Conservation (phyloP, 53 echinoderm and acorn worm species). For the Hippasteria phrygiana region DNA sequence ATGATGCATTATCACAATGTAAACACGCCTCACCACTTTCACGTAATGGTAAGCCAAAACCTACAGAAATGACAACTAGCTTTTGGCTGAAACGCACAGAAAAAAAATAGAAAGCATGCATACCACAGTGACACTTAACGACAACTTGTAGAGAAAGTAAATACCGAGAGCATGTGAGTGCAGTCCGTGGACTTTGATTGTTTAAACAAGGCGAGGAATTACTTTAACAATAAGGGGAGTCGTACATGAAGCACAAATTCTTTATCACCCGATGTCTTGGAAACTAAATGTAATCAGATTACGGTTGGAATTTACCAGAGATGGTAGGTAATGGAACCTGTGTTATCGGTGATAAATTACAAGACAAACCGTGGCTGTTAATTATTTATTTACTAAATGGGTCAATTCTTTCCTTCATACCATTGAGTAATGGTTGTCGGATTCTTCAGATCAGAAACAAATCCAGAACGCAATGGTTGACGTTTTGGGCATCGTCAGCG, state of each 20-base stretch:
- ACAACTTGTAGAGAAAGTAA: not conserved
- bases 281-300: not conserved
- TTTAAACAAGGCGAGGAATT: not conserved
- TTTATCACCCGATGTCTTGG: not conserved
- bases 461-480: not conserved
- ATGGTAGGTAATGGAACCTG: not conserved
- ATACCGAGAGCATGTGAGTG: not conserved
- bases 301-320: not conserved
- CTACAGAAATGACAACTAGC: no score
- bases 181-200: not conserved
- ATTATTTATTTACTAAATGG: not conserved
- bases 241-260: not conserved
- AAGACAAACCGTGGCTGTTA: not conserved
- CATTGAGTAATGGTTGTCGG: not conserved
- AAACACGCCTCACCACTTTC: no score
- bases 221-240: not conserved
- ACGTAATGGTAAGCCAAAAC: no score
- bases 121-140: no score
- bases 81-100: no score
- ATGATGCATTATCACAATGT: no score
- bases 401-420: not conserved
- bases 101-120: no score
- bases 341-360: not conserved
- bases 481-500: constrained; percentile 35
- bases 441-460: not conserved